Percentiles rank a stretch among this genome's conserved stretches.
Conservation (phyloP, 1,140 invertebrate species). For the Calosoma granatense region DNA sequence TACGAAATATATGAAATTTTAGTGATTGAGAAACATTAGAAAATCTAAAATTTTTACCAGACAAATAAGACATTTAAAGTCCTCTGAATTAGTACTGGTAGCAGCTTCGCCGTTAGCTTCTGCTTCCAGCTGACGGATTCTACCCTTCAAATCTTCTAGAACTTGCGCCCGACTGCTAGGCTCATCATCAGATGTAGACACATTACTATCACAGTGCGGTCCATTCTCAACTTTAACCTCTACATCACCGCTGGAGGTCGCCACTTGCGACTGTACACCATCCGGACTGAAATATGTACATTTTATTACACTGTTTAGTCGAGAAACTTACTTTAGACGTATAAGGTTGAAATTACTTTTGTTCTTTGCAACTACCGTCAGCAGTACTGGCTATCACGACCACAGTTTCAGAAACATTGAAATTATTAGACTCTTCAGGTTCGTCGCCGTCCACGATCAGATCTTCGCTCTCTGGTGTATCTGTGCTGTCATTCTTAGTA, state of each 20-base stretch:
- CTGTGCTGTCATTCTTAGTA: slow-evolving; percentile 20
- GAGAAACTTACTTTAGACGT: not conserved
- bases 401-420: slow-evolving; percentile 14
- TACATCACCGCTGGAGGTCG: slow-evolving; percentile 33
- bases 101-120: slow-evolving; percentile 29
- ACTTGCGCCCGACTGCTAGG: slow-evolving; percentile 44
- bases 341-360: not conserved
- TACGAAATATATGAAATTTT: not conserved
- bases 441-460: slow-evolving; percentile 69
- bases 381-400: not conserved
- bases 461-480: slow-evolving; percentile 55
- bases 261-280: slow-evolving; percentile 32
- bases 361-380: not conserved
- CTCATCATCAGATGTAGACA: slow-evolving; percentile 36
- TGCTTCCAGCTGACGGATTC: slow-evolving; percentile 54
- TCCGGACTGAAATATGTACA: slow-evolving; percentile 18
- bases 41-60: slow-evolving; percentile 57
- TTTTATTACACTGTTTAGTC: no score
- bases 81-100: slow-evolving; percentile 26
- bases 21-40: not conserved
- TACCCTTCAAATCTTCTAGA: slow-evolving; percentile 51
- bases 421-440: slow-evolving; percentile 44
- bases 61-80: slow-evolving; percentile 63
- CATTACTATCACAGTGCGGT: slow-evolving; percentile 35
- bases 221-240: slow-evolving; percentile 28